Evolutionary conservation across 2,113 vertebrate genomes (phyloP).

Genomic region (Rhinolophus ferrumequinum): DNA sequence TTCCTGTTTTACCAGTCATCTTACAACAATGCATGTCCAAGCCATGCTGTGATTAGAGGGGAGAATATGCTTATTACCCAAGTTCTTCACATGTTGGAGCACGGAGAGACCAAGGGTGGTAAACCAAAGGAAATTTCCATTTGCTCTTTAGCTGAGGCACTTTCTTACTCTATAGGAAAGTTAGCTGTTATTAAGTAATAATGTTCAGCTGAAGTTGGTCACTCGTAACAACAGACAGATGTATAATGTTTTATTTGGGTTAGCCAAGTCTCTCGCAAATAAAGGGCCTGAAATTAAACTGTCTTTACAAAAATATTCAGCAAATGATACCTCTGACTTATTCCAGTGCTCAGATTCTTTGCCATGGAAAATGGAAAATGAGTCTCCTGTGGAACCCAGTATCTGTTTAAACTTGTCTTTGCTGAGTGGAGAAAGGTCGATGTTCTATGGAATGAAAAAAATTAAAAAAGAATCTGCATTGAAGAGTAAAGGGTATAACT

Average conservation of each 20-base stretch:
- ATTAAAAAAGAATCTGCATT: background rate
- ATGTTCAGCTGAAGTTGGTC: slow-evolving; percentile 64
- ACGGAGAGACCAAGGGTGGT: slow-evolving; percentile 39
- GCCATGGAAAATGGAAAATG: slow-evolving; percentile 80
- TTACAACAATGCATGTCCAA: slow-evolving; percentile 64
- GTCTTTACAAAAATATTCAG: slow-evolving; percentile 60
- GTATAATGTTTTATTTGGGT: slow-evolving; percentile 78
- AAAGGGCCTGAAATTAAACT: slow-evolving; percentile 69
- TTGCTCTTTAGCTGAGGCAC: background rate
- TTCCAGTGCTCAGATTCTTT: slow-evolving; percentile 66
- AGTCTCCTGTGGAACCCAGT: background rate
- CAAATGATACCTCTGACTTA: slow-evolving; percentile 65
- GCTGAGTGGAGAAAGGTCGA: slow-evolving; percentile 17
- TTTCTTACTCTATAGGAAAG: slow-evolving; percentile 66
- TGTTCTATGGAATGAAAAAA: slow-evolving; percentile 1
- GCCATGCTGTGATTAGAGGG: slow-evolving; percentile 67
- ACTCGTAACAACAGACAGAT: slow-evolving; percentile 75
- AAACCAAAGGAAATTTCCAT: slow-evolving; percentile 76
- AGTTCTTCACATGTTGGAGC: slow-evolving; percentile 62
- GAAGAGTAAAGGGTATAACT: slow-evolving; percentile 34
- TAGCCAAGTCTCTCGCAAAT: slow-evolving; percentile 62
- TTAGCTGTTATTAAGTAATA: slow-evolving; percentile 68
- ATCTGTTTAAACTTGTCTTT: slow-evolving; percentile 79
- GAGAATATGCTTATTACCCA: slow-evolving; percentile 60
- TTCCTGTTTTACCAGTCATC: slow-evolving; percentile 58